phyloP scores from a whole-genome alignment of 2,113 vertebrate genomes.

The Narcine bancroftii region DNA sequence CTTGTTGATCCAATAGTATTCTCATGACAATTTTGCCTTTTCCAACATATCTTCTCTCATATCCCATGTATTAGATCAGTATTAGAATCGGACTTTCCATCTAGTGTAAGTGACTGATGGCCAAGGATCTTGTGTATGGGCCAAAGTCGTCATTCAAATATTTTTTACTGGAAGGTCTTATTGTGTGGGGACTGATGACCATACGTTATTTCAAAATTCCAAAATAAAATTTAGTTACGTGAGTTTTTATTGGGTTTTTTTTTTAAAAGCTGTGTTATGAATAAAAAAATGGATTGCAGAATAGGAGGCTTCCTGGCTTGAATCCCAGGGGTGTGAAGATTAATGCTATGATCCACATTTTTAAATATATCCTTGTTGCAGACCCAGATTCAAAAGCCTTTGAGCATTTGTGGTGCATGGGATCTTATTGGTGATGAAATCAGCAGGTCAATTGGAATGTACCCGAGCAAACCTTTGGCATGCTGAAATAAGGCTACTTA shows the following conservation, averaged over 20 bases:
- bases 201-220: not conserved
- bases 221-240: not conserved
- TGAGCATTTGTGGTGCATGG: too few relatives aligned
- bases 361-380: not conserved
- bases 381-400: not conserved
- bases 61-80: not conserved
- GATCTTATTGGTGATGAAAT: too few relatives aligned
- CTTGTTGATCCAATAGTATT: not conserved
- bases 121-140: not conserved
- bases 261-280: not conserved
- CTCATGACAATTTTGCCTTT: not conserved
- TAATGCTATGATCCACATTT: not conserved
- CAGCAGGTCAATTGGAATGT: too few relatives aligned
- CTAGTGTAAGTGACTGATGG: not conserved
- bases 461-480: too few relatives aligned
- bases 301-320: not conserved
- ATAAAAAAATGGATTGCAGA: not conserved
- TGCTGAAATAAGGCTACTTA: too few relatives aligned
- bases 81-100: not conserved
- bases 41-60: not conserved
- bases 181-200: not conserved
- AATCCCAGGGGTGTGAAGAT: not conserved
- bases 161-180: not conserved
- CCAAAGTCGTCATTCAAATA: not conserved
- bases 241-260: not conserved